Base-by-base conservation (phyloP, 2,888 invertebrate species). In the Calameuta pallipes region DNA sequence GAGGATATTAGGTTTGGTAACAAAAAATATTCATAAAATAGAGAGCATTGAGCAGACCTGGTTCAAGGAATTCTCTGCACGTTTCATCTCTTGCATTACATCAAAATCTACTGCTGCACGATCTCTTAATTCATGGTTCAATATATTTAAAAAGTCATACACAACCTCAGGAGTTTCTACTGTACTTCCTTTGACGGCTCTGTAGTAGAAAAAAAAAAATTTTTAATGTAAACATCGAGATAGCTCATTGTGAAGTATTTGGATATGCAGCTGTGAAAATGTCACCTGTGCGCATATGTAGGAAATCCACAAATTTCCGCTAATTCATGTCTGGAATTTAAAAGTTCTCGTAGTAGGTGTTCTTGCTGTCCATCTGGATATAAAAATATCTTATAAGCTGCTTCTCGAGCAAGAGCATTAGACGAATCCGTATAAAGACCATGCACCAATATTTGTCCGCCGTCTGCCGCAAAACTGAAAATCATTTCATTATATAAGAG, bases 241-340 rank as follows among this genome's bases (percentile, higher is more conserved):
- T 33, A 34, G 1, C 15, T 41, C 41, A 15, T 41, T 41, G 4
- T 41, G 15, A 2, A 56, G 15, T 23, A 9, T 56, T 23, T 56
- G 23, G 41, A 23, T 23, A 23, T 56, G 41, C 41, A 56, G 15
- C 6, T 56, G 9, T 56, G 41, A 41, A 75, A 79, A 77, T 79
- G 74, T 77, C 85, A 94, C 94, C 98, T 94, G 89, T 99, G 97
- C 0, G 97, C 96, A 87, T 96, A 99, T 0, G 97, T 95, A 30
- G 94, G 92, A 92, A 98, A 99, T 3, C 98, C 99, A 89, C 98
- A 99, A 15, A 96, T 93, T 77, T 94, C 92, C 0, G 99, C 99
- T 86, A 99, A 93, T 80, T 96, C 93, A 87, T 96, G 94, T 30
- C 99, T 92, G 0, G 95, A 94, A 31, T 93, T 92, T 13, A 99